Evolutionary conservation across 1,140 invertebrate genomes (phyloP).

Genomic region (Bombus waltoni): DNA sequence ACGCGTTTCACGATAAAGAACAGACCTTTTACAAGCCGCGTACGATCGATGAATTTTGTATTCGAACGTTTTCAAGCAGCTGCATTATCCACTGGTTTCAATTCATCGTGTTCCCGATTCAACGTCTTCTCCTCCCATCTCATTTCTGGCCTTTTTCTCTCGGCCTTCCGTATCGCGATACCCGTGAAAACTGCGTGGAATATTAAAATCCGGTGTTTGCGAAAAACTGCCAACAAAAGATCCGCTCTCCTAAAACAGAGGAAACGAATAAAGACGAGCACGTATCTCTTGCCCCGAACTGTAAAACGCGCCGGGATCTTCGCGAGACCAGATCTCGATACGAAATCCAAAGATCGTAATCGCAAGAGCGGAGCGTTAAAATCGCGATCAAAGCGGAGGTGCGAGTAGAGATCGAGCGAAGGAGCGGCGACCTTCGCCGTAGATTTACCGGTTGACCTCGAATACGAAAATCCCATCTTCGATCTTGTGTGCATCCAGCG

Average conservation of each 20-base stretch:
- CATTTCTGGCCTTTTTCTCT: conserved; percentile 26
- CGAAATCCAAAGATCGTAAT: too few species aligned
- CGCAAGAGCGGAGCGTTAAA: too few species aligned
- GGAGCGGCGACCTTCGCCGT: not conserved
- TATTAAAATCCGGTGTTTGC: conserved; percentile 23
- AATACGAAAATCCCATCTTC: conserved; percentile 25
- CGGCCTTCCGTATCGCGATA: not conserved
- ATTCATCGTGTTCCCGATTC: not conserved
- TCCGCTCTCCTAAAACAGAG: too few species aligned
- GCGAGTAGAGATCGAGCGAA: not conserved
- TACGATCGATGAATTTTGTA: conserved; percentile 32
- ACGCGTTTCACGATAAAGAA: not conserved
- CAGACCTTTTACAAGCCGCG: too few species aligned
- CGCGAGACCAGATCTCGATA: too few species aligned
- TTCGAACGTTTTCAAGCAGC: conserved; percentile 21
- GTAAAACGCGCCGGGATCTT: accelerated
- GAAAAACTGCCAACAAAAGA: not conserved
- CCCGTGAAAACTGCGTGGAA: conserved; percentile 48
- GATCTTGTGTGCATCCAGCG: conserved; percentile 33
- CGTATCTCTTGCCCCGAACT: not conserved
- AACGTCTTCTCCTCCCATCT: conserved; percentile 47
- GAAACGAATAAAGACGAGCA: not conserved
- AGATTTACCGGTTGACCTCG: conserved; percentile 41
- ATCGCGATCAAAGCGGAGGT: too few species aligned
- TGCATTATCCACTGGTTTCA: not conserved